Percentiles rank a stretch among this genome's conserved stretches.
phyloP scores from a whole-genome alignment of 2,797 vertebrate species.

The Mallotus villosus region DNA sequence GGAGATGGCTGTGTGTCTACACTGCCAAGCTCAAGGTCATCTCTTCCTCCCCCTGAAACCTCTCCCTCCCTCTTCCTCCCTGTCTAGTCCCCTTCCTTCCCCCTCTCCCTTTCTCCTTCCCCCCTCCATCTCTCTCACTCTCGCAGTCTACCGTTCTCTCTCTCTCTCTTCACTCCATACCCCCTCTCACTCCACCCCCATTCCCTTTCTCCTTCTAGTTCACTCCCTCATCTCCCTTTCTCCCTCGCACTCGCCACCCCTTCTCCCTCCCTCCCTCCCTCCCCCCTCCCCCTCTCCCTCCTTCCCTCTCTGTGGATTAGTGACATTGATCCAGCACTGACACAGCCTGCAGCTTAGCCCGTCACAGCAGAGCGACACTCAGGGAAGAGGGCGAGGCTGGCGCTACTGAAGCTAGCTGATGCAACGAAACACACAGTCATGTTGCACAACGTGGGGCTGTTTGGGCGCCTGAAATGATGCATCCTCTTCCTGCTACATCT shows the following conservation, averaged over 20 bases:
- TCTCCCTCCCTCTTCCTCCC: too few relatives aligned
- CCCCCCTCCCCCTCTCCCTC: neutral
- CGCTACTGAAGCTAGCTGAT: conserved; percentile 12
- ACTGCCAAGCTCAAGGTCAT: too few relatives aligned
- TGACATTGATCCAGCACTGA: conserved; percentile 41
- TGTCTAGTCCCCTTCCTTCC: too few relatives aligned
- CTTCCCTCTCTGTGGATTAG: conserved; percentile 43
- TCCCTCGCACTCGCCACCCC: conserved; percentile 18
- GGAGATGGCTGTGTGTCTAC: too few relatives aligned
- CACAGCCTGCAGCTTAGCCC: conserved; percentile 36
- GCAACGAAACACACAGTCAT: neutral
- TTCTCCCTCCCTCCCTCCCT: conserved; percentile 47
- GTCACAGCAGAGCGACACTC: conserved; percentile 39
- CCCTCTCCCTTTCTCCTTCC: too few relatives aligned
- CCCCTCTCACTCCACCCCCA: neutral
- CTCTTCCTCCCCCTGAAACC: too few relatives aligned
- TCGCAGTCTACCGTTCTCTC: neutral
- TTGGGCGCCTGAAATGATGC: neutral
- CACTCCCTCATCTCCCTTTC: neutral
- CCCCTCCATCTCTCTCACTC: neutral
- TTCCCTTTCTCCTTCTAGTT: too few relatives aligned
- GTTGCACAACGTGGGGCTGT: neutral
- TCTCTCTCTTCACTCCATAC: neutral
- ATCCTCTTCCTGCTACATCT: neutral
- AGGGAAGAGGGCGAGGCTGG: neutral